Conservation (phyloP, 2,888 invertebrate species). For the Amiota communis region DNA sequence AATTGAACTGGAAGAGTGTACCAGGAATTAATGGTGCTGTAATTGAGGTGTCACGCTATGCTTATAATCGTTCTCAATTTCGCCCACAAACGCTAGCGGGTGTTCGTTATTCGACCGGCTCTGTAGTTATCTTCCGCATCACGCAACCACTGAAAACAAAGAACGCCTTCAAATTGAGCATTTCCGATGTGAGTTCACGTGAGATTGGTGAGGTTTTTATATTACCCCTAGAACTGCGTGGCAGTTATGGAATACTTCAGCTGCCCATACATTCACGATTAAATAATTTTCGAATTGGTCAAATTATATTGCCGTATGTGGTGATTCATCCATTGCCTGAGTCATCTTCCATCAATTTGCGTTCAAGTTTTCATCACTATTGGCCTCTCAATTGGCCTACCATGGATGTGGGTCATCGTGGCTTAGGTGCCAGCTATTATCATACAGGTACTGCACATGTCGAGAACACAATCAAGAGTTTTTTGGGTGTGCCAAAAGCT, state of each 20-base stretch:
- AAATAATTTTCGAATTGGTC: constrained; percentile 86
- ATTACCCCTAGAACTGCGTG: constrained; percentile 82
- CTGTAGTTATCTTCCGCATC: constrained; percentile 61
- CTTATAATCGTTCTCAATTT: constrained; percentile 56
- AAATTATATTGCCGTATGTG: constrained; percentile 78
- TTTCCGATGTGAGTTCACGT: constrained; percentile 45
- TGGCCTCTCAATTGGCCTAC: constrained; percentile 92
- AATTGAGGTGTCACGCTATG: constrained; percentile 59
- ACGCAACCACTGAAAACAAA: constrained; percentile 50
- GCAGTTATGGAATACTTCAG: constrained; percentile 82
- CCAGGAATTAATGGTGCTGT: constrained; percentile 44
- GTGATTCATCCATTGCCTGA: constrained; percentile 64
- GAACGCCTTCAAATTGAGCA: constrained; percentile 53
- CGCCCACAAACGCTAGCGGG: constrained; percentile 51
- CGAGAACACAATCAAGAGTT: constrained; percentile 96
- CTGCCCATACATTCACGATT: constrained; percentile 82
- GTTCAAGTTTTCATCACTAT: constrained; percentile 85
- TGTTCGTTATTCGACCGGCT: constrained; percentile 49
- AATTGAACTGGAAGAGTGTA: constrained; percentile 32
- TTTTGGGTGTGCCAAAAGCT: constrained; percentile 88
- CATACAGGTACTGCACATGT: constrained; percentile 80
- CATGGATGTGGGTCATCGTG: constrained; percentile 94
- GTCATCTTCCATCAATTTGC: constrained; percentile 79
- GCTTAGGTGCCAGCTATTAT: constrained; percentile 88
- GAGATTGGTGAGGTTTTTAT: constrained; percentile 91